These are phyloP conservation scores for Spheniscus humboldti DNA, from an alignment of 2,797 vertebrate genomes.

Conservation along the genomic window DNA sequence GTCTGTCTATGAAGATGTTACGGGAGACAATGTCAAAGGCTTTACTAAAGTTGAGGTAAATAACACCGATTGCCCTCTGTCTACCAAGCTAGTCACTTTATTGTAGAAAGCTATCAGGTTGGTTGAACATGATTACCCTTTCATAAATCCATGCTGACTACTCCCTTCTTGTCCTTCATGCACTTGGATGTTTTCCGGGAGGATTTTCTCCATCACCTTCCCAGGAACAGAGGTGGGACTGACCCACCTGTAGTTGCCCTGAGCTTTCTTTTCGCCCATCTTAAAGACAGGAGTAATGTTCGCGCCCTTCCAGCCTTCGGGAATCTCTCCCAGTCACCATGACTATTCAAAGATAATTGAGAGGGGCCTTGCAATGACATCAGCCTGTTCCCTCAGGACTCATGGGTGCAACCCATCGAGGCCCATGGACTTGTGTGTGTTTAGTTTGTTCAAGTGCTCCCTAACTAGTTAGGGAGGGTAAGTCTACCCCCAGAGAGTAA, in stretches of 20 bases:
- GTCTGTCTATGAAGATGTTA: not conserved
- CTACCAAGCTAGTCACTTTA: not conserved
- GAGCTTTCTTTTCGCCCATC: not conserved
- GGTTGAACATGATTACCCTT: not conserved
- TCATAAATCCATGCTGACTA: not conserved
- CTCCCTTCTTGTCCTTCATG: not conserved
- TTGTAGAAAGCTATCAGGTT: not conserved
- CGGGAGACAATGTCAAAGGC: not conserved
- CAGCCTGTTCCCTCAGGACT: not conserved
- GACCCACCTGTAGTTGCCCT: not conserved
- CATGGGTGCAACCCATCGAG: accelerated
- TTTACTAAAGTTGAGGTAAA: not conserved
- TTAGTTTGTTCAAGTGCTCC: not conserved
- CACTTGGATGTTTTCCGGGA: not conserved
- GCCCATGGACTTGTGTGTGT: not conserved
- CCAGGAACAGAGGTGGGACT: accelerated
- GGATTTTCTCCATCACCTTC: not conserved
- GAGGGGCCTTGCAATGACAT: not conserved
- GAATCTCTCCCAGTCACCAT: not conserved
- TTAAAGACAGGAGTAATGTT: not conserved
- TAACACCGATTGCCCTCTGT: not conserved
- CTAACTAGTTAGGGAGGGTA: not conserved
- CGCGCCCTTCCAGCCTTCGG: not conserved
- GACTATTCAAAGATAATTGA: not conserved
- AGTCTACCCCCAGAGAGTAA: not conserved